Base-by-base conservation (phyloP, 2,113 vertebrate genomes). In the Ictidomys tridecemlineatus region DNA sequence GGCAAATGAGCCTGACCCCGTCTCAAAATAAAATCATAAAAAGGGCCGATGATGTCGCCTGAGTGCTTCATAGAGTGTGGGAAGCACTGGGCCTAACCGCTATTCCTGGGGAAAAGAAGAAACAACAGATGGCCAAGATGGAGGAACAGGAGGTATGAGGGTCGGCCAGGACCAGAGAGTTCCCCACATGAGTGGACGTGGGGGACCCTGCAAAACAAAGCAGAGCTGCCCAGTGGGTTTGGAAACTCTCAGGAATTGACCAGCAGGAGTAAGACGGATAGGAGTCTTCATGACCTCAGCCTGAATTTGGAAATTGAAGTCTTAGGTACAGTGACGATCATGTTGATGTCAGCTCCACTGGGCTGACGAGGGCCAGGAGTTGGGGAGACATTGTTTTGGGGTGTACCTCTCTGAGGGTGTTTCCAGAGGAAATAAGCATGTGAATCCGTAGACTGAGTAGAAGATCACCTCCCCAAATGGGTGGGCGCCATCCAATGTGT, bases 61-160 rank as follows among this genome's bases (percentile, higher is more conserved):
- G 48, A 2, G 48, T 51, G 48, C 48, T 12, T 51, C 63, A 22
- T 13, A 30, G 65, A 12, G 30, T 32, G 30, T 30, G 28, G 28
- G 65, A 32, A 30, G 65, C 13, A 1, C 65, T 67, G 65, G 28
- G 65, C 30, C 26, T 67, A 14, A 32, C 14, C 1, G 12, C 28
- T 13, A 30, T 67, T 14, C 26, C 4, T 30, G 12, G 9, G 26
- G 48, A 51, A 7, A 61, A 24, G 8, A 7, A 61, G 26, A 28
- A 28, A 65, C 4, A 14, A 13, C 4, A 67, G 18, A 9, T 37
- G n/a, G n/a, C 37, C 13, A n/a, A 11, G 10, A 32, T 0, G 6
- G 32, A 51, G 45, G 85, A 80, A 30, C 5, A 32, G 53, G 39
- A 7, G 58, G 11, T 4, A 22, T 70, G 37, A 9, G 85, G 65